Conservation (phyloP, 2,113 vertebrate genomes). For the Eira barbara region DNA sequence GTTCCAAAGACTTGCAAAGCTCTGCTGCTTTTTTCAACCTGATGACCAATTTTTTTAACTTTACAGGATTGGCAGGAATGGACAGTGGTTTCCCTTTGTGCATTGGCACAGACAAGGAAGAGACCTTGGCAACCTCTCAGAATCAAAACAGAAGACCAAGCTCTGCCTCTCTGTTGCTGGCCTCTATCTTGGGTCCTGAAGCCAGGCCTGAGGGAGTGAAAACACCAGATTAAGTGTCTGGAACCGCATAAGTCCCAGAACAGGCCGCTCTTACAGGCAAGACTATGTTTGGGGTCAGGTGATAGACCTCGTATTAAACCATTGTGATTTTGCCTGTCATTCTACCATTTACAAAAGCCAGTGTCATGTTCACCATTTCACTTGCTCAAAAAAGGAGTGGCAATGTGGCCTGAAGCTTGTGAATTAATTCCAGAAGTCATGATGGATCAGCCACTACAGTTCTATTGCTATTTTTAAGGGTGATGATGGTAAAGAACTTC, state of each 20-base stretch:
- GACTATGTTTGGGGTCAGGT: background rate
- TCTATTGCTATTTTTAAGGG: background rate
- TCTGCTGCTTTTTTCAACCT: background rate
- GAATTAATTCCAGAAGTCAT: background rate
- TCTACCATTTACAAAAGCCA: background rate
- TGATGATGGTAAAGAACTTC: background rate
- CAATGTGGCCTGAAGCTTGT: background rate
- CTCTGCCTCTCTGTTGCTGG: background rate
- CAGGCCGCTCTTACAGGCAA: background rate
- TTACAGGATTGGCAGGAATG: background rate
- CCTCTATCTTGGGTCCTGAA: background rate
- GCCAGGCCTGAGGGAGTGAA: background rate
- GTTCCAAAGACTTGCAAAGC: background rate
- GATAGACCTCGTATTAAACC: background rate
- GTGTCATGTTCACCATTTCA: background rate
- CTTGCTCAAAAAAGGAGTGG: background rate
- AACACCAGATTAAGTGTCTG: background rate
- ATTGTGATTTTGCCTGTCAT: background rate
- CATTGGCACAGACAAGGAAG: background rate
- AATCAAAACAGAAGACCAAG: background rate
- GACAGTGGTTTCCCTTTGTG: background rate
- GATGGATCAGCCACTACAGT: background rate
- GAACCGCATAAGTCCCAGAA: background rate
- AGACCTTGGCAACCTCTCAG: background rate
- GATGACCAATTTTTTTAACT: background rate